These are phyloP conservation scores for Nemopilema nomurai DNA, from an alignment of 30 jellyfish, hydroid and myxozoan species.

Conservation along the genomic window DNA sequence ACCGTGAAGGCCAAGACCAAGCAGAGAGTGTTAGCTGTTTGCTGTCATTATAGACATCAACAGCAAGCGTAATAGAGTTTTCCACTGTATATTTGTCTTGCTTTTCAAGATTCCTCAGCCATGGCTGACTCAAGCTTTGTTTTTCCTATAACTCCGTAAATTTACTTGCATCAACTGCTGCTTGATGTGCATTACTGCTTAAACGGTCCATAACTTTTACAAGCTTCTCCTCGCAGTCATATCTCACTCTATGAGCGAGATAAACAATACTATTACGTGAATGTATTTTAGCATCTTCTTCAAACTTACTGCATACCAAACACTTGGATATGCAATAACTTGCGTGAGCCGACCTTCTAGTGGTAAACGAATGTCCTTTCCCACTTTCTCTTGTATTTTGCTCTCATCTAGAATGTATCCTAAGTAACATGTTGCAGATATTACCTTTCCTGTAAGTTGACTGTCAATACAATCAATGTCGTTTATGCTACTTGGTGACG, in stretches of 20 bases:
- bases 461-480: neutral
- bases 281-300: conserved; percentile 1
- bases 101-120: conserved; percentile 33
- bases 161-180: conserved; percentile 50
- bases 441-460: neutral
- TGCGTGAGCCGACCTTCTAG: conserved; percentile 17
- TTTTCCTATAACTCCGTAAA: conserved; percentile 39
- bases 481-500: conserved; percentile 14
- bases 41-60: conserved; percentile 44
- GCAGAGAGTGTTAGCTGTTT: conserved; percentile 28
- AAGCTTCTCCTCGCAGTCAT: conserved; percentile 21
- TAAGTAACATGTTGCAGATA: neutral
- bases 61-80: conserved; percentile 38
- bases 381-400: too few species aligned
- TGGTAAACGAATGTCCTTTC: too few species aligned
- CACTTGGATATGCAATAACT: conserved; percentile 19
- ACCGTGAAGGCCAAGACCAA: conserved; percentile 23
- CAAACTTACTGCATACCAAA: conserved; percentile 21
- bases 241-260: conserved; percentile 40
- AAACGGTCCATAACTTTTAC: conserved; percentile 12
- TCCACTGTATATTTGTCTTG: conserved; percentile 23
- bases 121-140: conserved; percentile 35
- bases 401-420: neutral
- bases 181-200: conserved; percentile 26
- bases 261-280: conserved; percentile 12